Evolutionary conservation across 2,888 invertebrate species (phyloP).

Genomic region (Lasioglossum pauxillum): DNA sequence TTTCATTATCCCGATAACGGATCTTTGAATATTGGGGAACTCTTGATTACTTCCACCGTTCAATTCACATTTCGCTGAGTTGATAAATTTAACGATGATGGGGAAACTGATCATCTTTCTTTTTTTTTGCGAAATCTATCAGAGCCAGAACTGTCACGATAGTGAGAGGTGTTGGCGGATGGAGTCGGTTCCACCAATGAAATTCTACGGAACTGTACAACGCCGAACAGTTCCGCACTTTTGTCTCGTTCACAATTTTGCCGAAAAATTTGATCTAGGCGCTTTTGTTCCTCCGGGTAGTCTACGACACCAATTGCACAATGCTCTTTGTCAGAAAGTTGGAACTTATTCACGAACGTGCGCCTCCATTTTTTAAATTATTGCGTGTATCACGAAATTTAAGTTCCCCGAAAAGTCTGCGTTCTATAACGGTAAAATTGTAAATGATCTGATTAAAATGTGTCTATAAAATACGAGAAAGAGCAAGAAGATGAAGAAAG

Average conservation of each 20-base stretch:
- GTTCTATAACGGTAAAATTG: background rate
- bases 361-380: background rate
- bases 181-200: background rate
- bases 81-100: constrained; percentile 66
- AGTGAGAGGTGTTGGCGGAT: constrained; percentile 2
- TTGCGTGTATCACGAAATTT: background rate
- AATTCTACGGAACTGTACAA: constrained; percentile 25
- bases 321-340: background rate
- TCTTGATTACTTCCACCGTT: constrained; percentile 68
- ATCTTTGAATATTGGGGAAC: constrained; percentile 68
- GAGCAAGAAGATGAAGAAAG: too few relatives aligned
- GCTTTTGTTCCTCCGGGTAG: constrained; percentile 17
- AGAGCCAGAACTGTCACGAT: constrained; percentile 3
- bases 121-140: background rate
- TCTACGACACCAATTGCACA: background rate
- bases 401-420: background rate
- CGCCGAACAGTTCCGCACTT: background rate
- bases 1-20: constrained; percentile 71
- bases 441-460: background rate
- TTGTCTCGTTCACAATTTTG: constrained; percentile 20
- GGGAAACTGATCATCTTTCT: constrained; percentile 47
- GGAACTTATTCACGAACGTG: background rate
- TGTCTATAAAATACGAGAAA: background rate
- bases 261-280: constrained; percentile 11
- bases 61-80: constrained; percentile 66